phyloP scores from a whole-genome alignment of 2,797 vertebrate species.

The Pangasius djambal region DNA sequence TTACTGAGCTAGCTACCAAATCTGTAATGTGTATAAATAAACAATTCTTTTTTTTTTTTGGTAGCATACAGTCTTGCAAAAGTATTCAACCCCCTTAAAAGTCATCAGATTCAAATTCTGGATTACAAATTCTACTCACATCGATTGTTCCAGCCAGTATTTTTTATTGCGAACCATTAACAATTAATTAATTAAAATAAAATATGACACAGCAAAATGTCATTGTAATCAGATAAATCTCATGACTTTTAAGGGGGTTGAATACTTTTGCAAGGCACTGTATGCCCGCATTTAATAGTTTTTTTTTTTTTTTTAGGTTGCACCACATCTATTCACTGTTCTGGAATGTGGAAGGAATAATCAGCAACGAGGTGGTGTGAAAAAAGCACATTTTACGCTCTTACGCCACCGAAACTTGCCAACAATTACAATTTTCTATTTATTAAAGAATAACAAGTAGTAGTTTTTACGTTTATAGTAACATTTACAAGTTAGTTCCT shows the following conservation, averaged over 20 bases:
- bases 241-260: not conserved
- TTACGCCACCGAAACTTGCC: not conserved
- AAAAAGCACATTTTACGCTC: not conserved
- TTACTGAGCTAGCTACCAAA: not conserved
- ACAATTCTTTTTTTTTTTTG: too few relatives aligned
- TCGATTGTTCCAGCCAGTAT: too few relatives aligned
- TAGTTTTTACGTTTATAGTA: not conserved
- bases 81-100: not conserved
- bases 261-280: not conserved
- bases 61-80: not conserved
- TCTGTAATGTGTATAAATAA: not conserved
- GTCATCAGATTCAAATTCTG: too few relatives aligned
- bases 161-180: not conserved
- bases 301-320: not conserved
- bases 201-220: too few relatives aligned
- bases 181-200: not conserved
- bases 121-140: too few relatives aligned
- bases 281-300: not conserved
- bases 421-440: not conserved
- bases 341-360: not conserved
- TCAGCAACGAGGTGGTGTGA: too few relatives aligned
- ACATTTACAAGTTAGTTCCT: too few relatives aligned
- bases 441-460: too few relatives aligned
- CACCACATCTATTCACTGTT: not conserved
- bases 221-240: not conserved